Evolutionary conservation across 2,888 invertebrate species (phyloP).

Genomic region (Notodonta ziczac): DNA sequence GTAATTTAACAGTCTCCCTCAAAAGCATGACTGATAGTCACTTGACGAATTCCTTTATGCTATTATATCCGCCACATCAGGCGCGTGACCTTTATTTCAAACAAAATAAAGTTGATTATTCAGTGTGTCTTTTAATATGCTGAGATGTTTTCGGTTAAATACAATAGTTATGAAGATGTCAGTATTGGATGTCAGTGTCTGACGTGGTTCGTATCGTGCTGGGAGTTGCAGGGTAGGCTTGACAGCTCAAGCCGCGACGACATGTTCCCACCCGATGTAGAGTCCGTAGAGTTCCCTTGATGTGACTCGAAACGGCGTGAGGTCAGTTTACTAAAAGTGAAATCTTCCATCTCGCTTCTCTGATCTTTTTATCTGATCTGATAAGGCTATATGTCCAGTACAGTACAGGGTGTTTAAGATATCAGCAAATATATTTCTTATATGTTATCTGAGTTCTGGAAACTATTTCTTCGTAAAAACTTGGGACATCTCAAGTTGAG

Average conservation of each 20-base stretch:
- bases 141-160: slow-evolving; percentile 40
- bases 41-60: slow-evolving; percentile 75
- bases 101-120: slow-evolving; percentile 33
- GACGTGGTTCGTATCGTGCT: slow-evolving; percentile 51
- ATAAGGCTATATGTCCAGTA: no score
- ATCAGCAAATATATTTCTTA: no score
- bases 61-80: slow-evolving; percentile 32
- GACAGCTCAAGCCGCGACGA: slow-evolving; percentile 43
- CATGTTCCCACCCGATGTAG: neutral
- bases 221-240: slow-evolving; percentile 74
- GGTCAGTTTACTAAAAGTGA: slow-evolving; percentile 15
- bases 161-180: slow-evolving; percentile 74
- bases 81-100: neutral
- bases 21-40: slow-evolving; percentile 68
- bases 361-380: no score
- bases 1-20: slow-evolving; percentile 50
- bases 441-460: no score
- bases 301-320: slow-evolving; percentile 20
- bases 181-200: slow-evolving; percentile 57
- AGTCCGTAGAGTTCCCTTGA: slow-evolving; percentile 1
- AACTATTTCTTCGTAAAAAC: no score
- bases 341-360: neutral
- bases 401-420: no score
- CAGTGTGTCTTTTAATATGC: slow-evolving; percentile 11
- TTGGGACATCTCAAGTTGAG: no score